Base-by-base conservation (phyloP, 2,797 vertebrate species). In the Acridotheres tristis region DNA sequence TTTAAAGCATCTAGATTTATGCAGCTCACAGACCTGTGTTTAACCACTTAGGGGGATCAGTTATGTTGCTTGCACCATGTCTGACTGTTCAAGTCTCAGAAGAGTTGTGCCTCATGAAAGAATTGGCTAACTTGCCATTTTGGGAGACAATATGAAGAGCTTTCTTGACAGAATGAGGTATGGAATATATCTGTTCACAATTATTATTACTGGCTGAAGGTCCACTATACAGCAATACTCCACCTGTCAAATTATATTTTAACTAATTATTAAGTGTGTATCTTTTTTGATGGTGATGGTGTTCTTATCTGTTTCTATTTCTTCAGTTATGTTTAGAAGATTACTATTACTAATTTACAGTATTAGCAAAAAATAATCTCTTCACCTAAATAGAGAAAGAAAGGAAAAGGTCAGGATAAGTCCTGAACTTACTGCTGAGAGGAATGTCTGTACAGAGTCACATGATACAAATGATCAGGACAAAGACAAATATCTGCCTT, bases 241-340 rank as follows among this genome's bases (percentile, higher is more conserved):
- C 27, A 89, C n/a, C 34, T 93, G 73, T 81, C 82, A 95, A 88
- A 89, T 69, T 9, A 16, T 78, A 90, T 92, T 81, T 95, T 69
- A 80, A 16, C 22, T 54, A 77, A 66, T 34, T 73, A 29, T 54
- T 79, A 65, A 79, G 16, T 34, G 20, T 74, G 7, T 66, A 11
- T 30, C 34, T 1, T 17, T 45, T 72, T 55, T 81, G 29, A 7
- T 32, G 69, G 48, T 85, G 42, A 20, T 84, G 16, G 13, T 71
- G 7, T 43, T 93, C 42, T 50, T 51, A 84, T 66, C 25, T n/a
- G 25, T 66, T 89, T 89, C 40, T 14, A 58, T 76, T 86, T 88
- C 20, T 71, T 77, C 40, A 43, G 30, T 62, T 61, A 50, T 36
- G 4, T 77, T 69, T 76, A 62, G 42, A 71, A 11, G 36, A 72